These are phyloP conservation scores for Agrotis exclamationis DNA, from an alignment of 2,888 invertebrate genomes.

Conservation along the genomic window DNA sequence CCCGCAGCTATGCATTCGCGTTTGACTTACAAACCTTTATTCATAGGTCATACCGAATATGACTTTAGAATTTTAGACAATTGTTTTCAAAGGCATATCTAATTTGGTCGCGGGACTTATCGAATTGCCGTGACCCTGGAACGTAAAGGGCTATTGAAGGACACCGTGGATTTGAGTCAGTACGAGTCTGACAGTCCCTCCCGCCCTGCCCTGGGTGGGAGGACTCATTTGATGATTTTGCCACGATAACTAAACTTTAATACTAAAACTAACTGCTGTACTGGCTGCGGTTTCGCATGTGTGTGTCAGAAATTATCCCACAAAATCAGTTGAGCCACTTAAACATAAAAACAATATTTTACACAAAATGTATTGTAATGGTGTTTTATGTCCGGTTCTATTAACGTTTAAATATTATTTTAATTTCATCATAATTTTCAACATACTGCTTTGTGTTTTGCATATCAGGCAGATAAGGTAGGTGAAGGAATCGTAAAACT, in stretches of 20 bases:
- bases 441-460: constrained; percentile 1
- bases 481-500: constrained; percentile 35
- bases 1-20: constrained; percentile 47
- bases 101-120: too few relatives aligned
- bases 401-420: neutral
- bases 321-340: neutral
- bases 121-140: too few relatives aligned
- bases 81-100: constrained; percentile 33
- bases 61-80: constrained; percentile 25
- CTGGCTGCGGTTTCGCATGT: neutral
- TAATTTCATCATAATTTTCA: neutral
- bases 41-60: constrained; percentile 29
- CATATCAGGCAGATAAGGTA: constrained; percentile 12
- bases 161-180: too few relatives aligned
- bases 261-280: neutral
- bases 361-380: too few relatives aligned
- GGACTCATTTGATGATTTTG: too few relatives aligned
- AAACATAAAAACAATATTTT: neutral
- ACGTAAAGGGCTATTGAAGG: too few relatives aligned
- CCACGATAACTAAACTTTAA: neutral
- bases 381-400: neutral
- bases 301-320: neutral
- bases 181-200: too few relatives aligned
- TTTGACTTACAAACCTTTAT: constrained; percentile 60
- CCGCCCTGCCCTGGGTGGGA: too few relatives aligned